phyloP scores from a whole-genome alignment of 2,888 invertebrate genomes.

The Drosophila differens region DNA sequence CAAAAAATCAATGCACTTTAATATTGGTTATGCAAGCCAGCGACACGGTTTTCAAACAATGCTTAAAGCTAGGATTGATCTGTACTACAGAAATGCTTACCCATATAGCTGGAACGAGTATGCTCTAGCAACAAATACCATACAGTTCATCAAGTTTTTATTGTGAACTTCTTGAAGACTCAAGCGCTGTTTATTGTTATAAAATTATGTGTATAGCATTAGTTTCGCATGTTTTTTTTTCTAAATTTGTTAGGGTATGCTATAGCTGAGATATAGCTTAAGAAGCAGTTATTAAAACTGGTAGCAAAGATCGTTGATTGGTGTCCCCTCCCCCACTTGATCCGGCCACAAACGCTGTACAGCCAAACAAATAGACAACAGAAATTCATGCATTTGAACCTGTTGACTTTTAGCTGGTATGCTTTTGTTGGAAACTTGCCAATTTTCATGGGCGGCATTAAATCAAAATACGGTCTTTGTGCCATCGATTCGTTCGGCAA shows the following conservation, averaged over 20 bases:
- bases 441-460: constrained; percentile 70
- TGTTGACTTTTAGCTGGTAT: constrained; percentile 46
- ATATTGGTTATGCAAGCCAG: constrained; percentile 8
- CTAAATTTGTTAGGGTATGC: background rate
- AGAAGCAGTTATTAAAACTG: constrained; percentile 16
- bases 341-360: constrained; percentile 16
- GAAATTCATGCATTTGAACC: constrained; percentile 34
- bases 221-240: background rate
- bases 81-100: background rate
- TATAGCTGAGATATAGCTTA: background rate
- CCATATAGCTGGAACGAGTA: background rate
- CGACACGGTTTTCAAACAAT: background rate
- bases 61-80: background rate
- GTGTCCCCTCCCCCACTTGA: constrained; percentile 15
- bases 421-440: constrained; percentile 21
- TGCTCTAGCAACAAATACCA: background rate
- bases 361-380: constrained; percentile 1
- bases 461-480: constrained; percentile 41
- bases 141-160: background rate
- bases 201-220: background rate
- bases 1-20: constrained; percentile 38
- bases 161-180: background rate
- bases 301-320: constrained; percentile 21
- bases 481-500: constrained; percentile 22
- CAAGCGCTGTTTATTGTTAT: background rate